phyloP scores from a whole-genome alignment of 2,113 vertebrate species.

The Panthera tigris region DNA sequence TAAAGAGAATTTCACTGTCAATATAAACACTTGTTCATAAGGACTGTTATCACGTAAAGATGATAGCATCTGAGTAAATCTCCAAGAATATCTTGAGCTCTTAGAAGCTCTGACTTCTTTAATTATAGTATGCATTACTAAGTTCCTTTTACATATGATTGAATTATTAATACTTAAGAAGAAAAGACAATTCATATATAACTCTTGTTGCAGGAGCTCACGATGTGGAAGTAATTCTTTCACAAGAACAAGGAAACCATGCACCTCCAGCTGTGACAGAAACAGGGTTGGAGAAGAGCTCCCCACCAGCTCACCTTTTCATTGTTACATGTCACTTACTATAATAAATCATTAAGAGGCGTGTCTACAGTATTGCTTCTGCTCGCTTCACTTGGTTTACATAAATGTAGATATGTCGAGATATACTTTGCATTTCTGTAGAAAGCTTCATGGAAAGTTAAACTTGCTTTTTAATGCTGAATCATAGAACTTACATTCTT shows the following conservation, averaged over 20 bases:
- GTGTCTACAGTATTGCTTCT: not conserved
- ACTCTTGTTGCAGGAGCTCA: not conserved
- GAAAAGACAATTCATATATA: conserved; percentile 7
- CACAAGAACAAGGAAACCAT: conserved; percentile 10
- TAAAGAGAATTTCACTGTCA: not conserved
- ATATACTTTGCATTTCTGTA: conserved; percentile 34
- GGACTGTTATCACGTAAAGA: not conserved
- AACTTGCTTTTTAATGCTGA: conserved; percentile 30
- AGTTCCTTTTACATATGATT: not conserved
- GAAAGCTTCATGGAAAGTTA: not conserved
- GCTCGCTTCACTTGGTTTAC: not conserved
- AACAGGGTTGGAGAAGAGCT: not conserved
- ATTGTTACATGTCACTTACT: not conserved
- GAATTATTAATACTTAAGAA: conserved; percentile 62
- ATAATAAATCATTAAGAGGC: not conserved
- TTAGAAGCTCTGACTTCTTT: not conserved
- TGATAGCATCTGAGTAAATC: not conserved
- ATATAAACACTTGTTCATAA: not conserved
- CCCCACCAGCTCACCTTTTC: not conserved
- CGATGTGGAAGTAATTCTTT: conserved; percentile 20
- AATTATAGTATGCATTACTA: not conserved
- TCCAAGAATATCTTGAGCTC: not conserved
- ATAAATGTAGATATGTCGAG: not conserved
- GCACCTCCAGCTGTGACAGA: conserved; percentile 5
- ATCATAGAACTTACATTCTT: not conserved